Evolutionary conservation across 2,113 vertebrate species (phyloP).

Genomic region (Cyrtonyx montezumae): DNA sequence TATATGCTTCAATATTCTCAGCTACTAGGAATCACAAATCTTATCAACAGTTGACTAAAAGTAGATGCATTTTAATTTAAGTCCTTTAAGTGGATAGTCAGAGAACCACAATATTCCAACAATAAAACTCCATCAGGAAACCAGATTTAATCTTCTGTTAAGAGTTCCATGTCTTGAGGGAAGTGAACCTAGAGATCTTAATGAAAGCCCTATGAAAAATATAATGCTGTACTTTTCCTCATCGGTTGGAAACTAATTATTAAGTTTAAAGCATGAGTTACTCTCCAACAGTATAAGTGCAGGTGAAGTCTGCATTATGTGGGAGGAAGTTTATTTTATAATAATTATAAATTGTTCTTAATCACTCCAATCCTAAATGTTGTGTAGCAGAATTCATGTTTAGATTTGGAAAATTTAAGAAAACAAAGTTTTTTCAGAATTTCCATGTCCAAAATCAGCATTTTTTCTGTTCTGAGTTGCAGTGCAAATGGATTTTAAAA

Average conservation of each 20-base stretch:
- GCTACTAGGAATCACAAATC: not conserved
- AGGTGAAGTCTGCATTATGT: not conserved
- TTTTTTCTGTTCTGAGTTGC: not conserved
- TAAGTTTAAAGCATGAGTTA: not conserved
- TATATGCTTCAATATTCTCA: not conserved
- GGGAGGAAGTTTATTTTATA: not conserved
- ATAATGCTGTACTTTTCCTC: conserved; percentile 14
- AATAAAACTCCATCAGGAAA: not conserved
- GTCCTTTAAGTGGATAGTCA: not conserved
- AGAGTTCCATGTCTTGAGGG: not conserved
- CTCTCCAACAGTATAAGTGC: not conserved
- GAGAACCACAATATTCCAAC: not conserved
- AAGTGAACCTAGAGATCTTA: conserved; percentile 17
- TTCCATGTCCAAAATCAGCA: not conserved
- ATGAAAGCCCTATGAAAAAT: conserved; percentile 24
- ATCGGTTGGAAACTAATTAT: conserved; percentile 9
- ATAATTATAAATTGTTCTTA: not conserved
- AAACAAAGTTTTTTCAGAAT: not conserved
- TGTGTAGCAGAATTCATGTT: not conserved
- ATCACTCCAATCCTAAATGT: not conserved
- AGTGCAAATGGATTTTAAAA: not conserved
- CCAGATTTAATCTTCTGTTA: conserved; percentile 13
- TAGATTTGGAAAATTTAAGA: not conserved
- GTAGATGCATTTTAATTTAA: conserved; percentile 15
- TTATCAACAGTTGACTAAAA: not conserved